Percentiles rank a stretch among this genome's conserved stretches.
Conservation (phyloP, 2,888 invertebrate species). For the Prosopocoilus inquinatus region DNA sequence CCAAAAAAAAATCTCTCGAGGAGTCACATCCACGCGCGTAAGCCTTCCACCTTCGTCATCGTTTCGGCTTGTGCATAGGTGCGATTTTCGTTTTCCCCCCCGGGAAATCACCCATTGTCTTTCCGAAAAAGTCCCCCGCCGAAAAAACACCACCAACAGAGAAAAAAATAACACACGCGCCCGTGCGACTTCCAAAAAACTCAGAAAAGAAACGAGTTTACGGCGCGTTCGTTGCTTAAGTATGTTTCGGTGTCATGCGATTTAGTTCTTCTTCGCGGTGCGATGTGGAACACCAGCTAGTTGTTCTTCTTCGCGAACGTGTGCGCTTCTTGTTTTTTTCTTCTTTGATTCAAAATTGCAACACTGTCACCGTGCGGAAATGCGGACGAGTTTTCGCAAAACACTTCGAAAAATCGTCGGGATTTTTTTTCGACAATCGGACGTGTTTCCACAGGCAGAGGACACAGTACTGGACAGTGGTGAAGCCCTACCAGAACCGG, state of each 20-base stretch:
- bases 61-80: conserved; percentile 33
- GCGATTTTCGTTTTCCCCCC: conserved; percentile 31
- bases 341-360: neutral
- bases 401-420: neutral
- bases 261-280: conserved; percentile 19
- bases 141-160: conserved; percentile 2
- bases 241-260: conserved; percentile 42
- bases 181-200: neutral
- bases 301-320: neutral
- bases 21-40: neutral
- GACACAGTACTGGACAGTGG: conserved; percentile 45
- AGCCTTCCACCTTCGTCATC: conserved; percentile 28
- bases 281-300: conserved; percentile 15
- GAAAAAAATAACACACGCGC: no score
- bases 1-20: no score
- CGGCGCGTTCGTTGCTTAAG: conserved; percentile 26
- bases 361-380: no score
- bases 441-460: conserved; percentile 39
- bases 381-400: neutral
- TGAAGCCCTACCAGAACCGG: conserved; percentile 41
- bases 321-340: neutral
- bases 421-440: conserved; percentile 28
- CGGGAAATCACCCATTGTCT: conserved; percentile 38
- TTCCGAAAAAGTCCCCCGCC: neutral
- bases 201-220: neutral